phyloP scores from a whole-genome alignment of 2,113 vertebrate genomes.

The Petromus typicus region DNA sequence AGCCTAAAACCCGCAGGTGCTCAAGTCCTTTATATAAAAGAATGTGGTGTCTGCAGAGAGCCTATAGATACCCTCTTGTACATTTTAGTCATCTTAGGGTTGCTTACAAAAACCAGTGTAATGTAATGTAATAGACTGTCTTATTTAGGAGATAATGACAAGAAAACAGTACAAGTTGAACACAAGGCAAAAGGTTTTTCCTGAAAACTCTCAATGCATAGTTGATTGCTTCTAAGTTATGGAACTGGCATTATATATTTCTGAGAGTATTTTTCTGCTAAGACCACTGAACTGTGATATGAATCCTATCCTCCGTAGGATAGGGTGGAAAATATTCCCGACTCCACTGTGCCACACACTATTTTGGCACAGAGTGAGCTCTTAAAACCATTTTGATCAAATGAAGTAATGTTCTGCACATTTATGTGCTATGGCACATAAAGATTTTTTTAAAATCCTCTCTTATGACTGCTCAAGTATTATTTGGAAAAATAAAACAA shows the following conservation, averaged over 20 bases:
- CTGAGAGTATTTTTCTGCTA: background rate
- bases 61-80: too few species aligned
- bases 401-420: background rate
- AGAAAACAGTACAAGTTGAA: background rate
- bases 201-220: background rate
- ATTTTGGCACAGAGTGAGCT: background rate
- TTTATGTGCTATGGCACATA: background rate
- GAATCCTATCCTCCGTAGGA: background rate
- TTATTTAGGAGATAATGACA: background rate
- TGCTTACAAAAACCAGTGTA: background rate
- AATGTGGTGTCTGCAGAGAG: background rate
- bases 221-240: background rate
- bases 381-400: background rate
- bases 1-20: background rate
- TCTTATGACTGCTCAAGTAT: background rate
- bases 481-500: slow-evolving; percentile 4
- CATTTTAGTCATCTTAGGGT: background rate
- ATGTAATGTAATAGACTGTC: background rate
- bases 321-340: background rate
- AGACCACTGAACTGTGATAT: background rate
- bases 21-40: background rate
- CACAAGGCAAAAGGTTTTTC: background rate
- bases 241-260: background rate
- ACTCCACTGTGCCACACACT: background rate
- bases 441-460: background rate